Base-by-base conservation (phyloP, 2,113 vertebrate species). In the Oxyruncus cristatus region DNA sequence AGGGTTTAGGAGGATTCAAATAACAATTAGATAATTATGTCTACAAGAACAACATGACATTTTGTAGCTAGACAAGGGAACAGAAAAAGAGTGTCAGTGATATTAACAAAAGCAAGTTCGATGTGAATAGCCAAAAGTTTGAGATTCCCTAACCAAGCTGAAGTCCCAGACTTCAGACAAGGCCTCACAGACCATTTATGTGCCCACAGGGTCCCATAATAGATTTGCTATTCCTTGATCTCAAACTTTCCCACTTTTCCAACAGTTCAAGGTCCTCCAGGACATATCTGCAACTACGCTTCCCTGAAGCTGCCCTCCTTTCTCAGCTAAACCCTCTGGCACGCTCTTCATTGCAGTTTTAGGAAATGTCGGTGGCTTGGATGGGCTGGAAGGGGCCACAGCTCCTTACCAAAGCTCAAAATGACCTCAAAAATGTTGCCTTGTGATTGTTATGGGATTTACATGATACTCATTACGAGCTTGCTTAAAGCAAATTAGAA, bases 1-100 rank as follows among this genome's bases (percentile, higher is more conserved):
- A 96, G 85, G 91, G 52, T 95, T 97, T 79, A 97, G 91, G 44
- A 96, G 65, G 39, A 94, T 93, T 98, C 93, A 98, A 93, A 96
- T 53, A 96, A 92, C 87, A 91, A 85, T 94, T 94, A 90, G 92
- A 89, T 93, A 97, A 96, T 96, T 94, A 93, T 67, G 75, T 70
- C 63, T 97, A 95, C 73, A 97, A 94, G 88, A 95, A 75, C 78
- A 94, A 95, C 77, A 91, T 77, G 88, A 83, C 61, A 89, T 72
- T 92, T 92, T 74, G 39, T 77, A 93, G 42, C n/a, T 33, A 93
- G 76, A 75, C 56, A 73, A 89, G 14, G 9, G 88, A 93, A 77
- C 0, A 27, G 23, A 50, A 58, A 89, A 92, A 77, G 66, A 50
- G 30, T 56, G 42, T 4, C 55, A 37, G 66, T 66, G 65, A 44